Base-by-base conservation (phyloP, 92 coral and sea anemone genomes). In the Nematostella vectensis region DNA sequence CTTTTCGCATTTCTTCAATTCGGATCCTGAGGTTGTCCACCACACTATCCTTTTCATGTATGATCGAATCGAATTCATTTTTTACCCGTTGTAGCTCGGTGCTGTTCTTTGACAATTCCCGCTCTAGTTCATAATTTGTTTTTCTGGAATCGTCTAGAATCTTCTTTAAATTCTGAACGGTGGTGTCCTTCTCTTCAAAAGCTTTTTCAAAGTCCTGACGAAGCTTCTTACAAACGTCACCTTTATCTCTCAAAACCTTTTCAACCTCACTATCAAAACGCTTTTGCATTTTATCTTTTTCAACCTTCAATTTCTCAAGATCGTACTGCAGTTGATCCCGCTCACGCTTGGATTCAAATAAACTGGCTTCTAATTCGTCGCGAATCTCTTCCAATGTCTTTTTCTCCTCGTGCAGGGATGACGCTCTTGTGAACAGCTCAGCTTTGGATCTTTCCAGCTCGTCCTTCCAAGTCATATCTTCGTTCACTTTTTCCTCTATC, bases 181-280 rank as follows among this genome's bases (percentile, higher is more conserved):
- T 62, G 21, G 62, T 67, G 18, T 74, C 83, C 53, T 80, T 85
- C 29, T 80, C 88, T 31, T 50, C 65, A 15, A 66, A 47, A 20
- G 75, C 62, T n/a, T 65, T 22, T 27, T 80, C 69, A 29, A 62
- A 67, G 50, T 75, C 79, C 0, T 52, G 58, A 25, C 79, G 67
- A 25, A 72, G 66, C 42, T 68, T 67, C 28, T 63, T 57, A 29
- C 83, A 75, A 31, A 75, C 66, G 24, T 65, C 63, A 40, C 83
- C 62, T 42, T 80, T 85, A 27, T 83, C 83, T 9, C 71, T 37
- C 1, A 63, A 61, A 21, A 61, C 55, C 55, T 76, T 63, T 29
- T 71, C 79, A 13, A 80, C 58, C 31, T 85, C 83, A 13, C 53
- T 76, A 42, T 61, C 73, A 0, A 57, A 48, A 38, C 40, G 65